Percentiles rank a stretch among this genome's conserved stretches.
Conservation (phyloP, 1,140 invertebrate species). For the Drosophila willistoni region DNA sequence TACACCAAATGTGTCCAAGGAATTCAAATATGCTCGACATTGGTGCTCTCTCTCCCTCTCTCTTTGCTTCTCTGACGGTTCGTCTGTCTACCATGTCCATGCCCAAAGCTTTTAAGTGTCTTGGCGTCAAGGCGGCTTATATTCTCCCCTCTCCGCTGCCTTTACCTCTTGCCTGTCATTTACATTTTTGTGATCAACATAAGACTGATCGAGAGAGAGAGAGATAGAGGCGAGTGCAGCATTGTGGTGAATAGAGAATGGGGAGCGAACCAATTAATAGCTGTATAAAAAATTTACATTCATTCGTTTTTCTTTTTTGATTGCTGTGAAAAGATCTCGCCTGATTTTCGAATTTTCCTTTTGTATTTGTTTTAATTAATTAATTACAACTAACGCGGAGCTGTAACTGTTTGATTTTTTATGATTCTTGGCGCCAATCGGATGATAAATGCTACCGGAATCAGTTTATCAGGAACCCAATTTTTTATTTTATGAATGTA, state of each 20-base stretch:
- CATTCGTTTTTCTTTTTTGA: constrained; percentile 43
- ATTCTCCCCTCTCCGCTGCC: constrained; percentile 33
- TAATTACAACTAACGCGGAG: constrained; percentile 36
- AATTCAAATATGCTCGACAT: constrained; percentile 59
- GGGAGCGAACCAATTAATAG: constrained; percentile 62
- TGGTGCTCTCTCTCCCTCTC: neutral
- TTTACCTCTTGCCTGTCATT: constrained; percentile 51
- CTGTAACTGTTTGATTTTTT: constrained; percentile 28
- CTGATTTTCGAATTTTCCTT: constrained; percentile 54
- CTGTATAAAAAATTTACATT: constrained; percentile 67
- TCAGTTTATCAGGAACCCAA: constrained; percentile 17
- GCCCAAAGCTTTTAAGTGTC: constrained; percentile 79
- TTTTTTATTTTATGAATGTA: constrained; percentile 12
- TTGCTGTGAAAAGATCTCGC: constrained; percentile 73
- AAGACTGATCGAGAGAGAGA: constrained; percentile 20
- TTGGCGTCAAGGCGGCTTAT: constrained; percentile 78
- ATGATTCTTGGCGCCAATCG: constrained; percentile 54
- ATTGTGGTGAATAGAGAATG: neutral
- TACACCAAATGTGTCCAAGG: constrained; percentile 30
- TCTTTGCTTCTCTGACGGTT: neutral
- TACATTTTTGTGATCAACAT: constrained; percentile 69
- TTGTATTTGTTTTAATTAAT: constrained; percentile 74
- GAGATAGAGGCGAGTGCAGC: neutral
- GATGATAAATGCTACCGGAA: constrained; percentile 14
- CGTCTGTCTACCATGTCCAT: constrained; percentile 38